Percentiles rank a stretch among this genome's conserved stretches.
Conservation (phyloP, 2,797 vertebrate genomes). For the Leptatherina wallacei region DNA sequence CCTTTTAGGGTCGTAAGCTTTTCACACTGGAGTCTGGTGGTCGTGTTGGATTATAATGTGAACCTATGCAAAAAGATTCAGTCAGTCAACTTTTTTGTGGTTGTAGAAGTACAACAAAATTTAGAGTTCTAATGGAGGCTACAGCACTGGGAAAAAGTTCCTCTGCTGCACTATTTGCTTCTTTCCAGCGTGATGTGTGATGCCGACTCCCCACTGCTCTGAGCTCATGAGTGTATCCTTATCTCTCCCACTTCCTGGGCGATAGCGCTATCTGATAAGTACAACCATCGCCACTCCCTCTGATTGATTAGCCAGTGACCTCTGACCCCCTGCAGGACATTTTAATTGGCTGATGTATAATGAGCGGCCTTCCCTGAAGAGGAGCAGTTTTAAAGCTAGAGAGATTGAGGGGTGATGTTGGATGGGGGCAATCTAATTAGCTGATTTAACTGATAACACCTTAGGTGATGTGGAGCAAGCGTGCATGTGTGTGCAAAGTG, state of each 20-base stretch:
- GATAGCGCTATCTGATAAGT: slow-evolving; percentile 70
- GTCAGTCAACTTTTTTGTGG: not conserved
- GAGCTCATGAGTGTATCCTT: slow-evolving; percentile 56
- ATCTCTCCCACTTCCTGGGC: slow-evolving; percentile 66
- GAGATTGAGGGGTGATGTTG: slow-evolving; percentile 46
- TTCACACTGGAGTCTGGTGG: not conserved
- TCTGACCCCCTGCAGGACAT: slow-evolving; percentile 68
- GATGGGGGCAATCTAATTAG: slow-evolving; percentile 77
- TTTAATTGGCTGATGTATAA: slow-evolving; percentile 79
- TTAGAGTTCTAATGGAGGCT: not conserved
- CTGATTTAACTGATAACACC: slow-evolving; percentile 78
- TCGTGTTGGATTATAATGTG: not conserved
- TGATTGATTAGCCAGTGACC: slow-evolving; percentile 84
- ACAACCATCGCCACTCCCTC: slow-evolving; percentile 62
- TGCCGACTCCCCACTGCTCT: slow-evolving; percentile 41
- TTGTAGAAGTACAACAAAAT: not conserved
- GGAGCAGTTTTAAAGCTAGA: slow-evolving; percentile 60
- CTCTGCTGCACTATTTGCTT: not conserved
- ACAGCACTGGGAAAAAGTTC: not conserved
- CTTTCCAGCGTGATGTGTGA: slow-evolving; percentile 16
- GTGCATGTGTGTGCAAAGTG: not conserved
- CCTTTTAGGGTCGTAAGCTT: not conserved
- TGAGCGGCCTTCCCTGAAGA: slow-evolving; percentile 65
- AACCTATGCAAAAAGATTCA: not conserved
- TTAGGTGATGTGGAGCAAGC: slow-evolving; percentile 34